Evolutionary conservation across 2,113 vertebrate species (phyloP).

Genomic region (Cyanoramphus novaezelandiae): DNA sequence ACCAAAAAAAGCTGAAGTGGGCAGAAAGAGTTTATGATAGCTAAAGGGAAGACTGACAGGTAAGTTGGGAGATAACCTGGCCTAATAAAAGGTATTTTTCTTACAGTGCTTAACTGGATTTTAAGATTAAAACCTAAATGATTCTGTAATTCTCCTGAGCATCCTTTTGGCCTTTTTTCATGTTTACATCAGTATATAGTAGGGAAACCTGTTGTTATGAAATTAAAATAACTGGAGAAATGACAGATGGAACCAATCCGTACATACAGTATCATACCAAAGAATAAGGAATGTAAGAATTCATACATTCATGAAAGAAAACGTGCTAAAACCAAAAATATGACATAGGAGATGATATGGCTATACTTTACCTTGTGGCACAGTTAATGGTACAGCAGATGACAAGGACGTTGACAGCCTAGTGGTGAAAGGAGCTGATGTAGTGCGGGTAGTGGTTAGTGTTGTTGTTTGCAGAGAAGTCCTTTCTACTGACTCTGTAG

Average conservation of each 20-base stretch:
- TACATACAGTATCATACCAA: not conserved
- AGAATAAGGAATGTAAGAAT: fast-evolving
- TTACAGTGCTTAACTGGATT: not conserved
- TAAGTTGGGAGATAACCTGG: not conserved
- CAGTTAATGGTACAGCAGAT: not conserved
- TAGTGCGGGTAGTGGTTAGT: not conserved
- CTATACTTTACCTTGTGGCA: not conserved
- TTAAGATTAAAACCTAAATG: not conserved
- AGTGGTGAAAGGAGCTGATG: fast-evolving
- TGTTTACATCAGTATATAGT: not conserved
- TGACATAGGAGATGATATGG: fast-evolving
- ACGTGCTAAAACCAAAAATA: not conserved
- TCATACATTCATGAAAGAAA: fast-evolving
- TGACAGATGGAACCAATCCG: not conserved
- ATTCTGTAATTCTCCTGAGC: not conserved
- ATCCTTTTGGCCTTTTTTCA: not conserved
- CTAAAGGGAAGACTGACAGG: not conserved
- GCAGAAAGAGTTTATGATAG: not conserved
- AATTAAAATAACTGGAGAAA: not conserved
- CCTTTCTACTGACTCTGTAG: not conserved
- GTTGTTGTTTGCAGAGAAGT: not conserved
- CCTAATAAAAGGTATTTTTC: not conserved
- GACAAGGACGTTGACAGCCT: not conserved
- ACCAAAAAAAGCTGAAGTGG: not conserved
- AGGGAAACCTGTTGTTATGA: not conserved